Conservation (phyloP, 1,140 invertebrate genomes). For the Rhagoletis zephyria region DNA sequence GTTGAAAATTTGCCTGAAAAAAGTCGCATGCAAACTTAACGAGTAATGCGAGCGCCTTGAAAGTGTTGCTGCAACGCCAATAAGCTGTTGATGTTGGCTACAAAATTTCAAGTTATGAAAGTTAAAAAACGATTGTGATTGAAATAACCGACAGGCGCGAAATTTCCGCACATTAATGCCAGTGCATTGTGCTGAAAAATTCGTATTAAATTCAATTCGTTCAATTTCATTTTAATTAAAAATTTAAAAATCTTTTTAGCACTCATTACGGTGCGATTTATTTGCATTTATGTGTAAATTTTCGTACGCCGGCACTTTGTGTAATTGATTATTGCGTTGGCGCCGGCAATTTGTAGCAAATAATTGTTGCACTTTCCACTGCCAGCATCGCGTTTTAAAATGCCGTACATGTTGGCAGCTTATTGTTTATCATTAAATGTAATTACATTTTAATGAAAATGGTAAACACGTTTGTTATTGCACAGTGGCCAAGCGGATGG, state of each 20-base stretch:
- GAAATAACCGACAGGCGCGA: neutral
- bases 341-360: neutral
- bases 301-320: neutral
- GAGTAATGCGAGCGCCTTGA: neutral
- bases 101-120: conserved; percentile 16
- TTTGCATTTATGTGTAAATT: neutral
- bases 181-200: neutral
- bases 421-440: conserved; percentile 49
- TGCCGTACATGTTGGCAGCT: neutral
- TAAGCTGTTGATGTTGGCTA: neutral
- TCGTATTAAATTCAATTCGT: neutral
- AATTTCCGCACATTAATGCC: neutral
- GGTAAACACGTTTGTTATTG: conserved; percentile 38
- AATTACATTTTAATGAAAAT: conserved; percentile 49
- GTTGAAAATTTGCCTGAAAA: neutral
- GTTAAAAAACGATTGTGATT: conserved; percentile 11
- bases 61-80: neutral
- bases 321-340: conserved; percentile 28
- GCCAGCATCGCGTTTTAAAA: neutral
- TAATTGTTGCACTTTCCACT: neutral
- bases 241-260: conserved; percentile 31
- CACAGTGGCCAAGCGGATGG: neutral
- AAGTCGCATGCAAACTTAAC: neutral
- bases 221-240: conserved; percentile 27
- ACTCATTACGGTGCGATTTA: neutral